A percentile compares a stretch with the other conserved stretches of the same genome.
Conservation (phyloP, 2,888 invertebrate genomes). For the Pristionchus entomophagus region DNA sequence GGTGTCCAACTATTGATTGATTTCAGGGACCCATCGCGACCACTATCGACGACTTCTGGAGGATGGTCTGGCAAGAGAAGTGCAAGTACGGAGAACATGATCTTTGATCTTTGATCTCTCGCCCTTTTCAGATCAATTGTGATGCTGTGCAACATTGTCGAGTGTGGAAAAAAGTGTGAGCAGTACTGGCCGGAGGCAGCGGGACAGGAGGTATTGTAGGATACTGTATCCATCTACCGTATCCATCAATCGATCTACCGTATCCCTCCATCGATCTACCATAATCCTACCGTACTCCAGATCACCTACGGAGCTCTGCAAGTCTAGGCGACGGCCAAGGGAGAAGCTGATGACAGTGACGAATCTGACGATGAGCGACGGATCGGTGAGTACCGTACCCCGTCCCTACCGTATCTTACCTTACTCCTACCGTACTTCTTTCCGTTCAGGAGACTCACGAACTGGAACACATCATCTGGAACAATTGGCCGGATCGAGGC, state of each 20-base stretch:
- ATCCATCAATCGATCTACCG: neutral
- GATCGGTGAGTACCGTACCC: conserved; percentile 11
- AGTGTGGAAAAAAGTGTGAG: conserved; percentile 68
- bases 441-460: conserved; percentile 24
- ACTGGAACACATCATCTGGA: conserved; percentile 46
- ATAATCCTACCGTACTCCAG: conserved; percentile 47
- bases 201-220: conserved; percentile 28
- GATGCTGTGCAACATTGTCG: conserved; percentile 67
- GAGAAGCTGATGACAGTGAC: conserved; percentile 56
- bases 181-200: conserved; percentile 65
- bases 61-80: conserved; percentile 67
- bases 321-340: conserved; percentile 55
- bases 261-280: neutral
- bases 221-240: too few relatives aligned
- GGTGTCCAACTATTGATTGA: neutral
- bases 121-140: conserved; percentile 53
- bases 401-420: neutral
- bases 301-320: conserved; percentile 55
- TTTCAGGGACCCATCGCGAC: conserved; percentile 62
- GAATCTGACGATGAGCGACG: conserved; percentile 55
- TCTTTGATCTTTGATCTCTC: conserved; percentile 11
- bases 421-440: neutral
- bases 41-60: conserved; percentile 68
- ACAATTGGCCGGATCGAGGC: conserved; percentile 49
- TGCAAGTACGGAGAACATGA: conserved; percentile 4